Conservation (phyloP, 2,888 invertebrate genomes). For the Sphaeridia pumilis region DNA sequence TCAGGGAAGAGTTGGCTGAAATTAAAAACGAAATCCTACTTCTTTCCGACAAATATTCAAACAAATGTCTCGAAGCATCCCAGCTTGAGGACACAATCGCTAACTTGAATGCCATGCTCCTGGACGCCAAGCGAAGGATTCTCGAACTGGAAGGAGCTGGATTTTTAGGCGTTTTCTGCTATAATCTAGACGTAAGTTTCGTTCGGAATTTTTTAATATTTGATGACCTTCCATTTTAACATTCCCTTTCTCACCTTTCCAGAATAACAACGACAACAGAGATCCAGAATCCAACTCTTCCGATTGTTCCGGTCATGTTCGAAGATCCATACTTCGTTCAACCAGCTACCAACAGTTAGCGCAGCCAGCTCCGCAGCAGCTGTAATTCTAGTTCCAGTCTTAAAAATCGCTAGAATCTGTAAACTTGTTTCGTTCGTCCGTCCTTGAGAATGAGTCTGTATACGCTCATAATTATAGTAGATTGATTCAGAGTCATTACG, state of each 20-base stretch:
- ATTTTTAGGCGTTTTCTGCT: conserved; percentile 21
- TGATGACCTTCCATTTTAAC: too few species aligned
- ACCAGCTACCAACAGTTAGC: conserved; percentile 12
- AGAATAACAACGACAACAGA: conserved; percentile 15
- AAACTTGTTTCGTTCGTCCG: too few species aligned
- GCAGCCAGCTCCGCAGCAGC: too few species aligned
- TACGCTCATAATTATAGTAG: too few species aligned
- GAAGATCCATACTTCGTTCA: conserved; percentile 15
- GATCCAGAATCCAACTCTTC: conserved; percentile 10
- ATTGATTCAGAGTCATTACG: too few species aligned
- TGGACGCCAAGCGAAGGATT: conserved; percentile 39
- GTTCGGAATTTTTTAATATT: too few species aligned
- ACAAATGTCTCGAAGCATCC: conserved; percentile 48
- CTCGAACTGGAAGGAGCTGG: conserved; percentile 32
- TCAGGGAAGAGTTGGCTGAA: conserved; percentile 68
- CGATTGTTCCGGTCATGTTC: conserved; percentile 11
- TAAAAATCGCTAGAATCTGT: too few species aligned
- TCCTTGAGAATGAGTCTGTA: too few species aligned
- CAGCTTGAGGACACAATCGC: conserved; percentile 39
- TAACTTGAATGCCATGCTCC: conserved; percentile 36
- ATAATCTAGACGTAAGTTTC: conserved; percentile 15
- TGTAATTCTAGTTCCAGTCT: too few species aligned
- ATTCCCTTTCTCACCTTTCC: too few species aligned
- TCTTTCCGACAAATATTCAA: conserved; percentile 82
- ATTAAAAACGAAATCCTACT: conserved; percentile 73